Conservation (phyloP, 2,113 vertebrate genomes). For the Laticauda laticaudata region DNA sequence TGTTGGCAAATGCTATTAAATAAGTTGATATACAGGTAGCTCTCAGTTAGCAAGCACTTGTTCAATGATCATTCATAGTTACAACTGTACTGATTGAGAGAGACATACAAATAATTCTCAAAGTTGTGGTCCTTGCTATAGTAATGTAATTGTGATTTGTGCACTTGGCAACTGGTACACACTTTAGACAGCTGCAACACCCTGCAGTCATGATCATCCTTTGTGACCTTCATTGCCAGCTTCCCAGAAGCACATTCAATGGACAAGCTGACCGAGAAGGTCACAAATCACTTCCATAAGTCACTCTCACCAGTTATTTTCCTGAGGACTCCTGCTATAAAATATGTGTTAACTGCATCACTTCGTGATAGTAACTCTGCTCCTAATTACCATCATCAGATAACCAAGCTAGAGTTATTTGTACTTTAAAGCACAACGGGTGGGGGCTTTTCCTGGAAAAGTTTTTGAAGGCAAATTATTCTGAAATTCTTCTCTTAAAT, state of each 20-base stretch:
- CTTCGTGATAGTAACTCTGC: background rate
- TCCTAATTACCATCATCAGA: background rate
- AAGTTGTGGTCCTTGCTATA: background rate
- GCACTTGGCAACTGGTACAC: background rate
- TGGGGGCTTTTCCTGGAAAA: background rate
- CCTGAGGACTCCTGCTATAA: too few relatives aligned
- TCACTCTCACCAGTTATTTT: too few relatives aligned
- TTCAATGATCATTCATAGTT: background rate
- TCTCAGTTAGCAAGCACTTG: background rate
- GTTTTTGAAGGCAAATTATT: background rate
- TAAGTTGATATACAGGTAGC: background rate
- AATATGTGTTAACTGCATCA: too few relatives aligned
- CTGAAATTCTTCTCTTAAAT: background rate
- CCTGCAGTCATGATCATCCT: too few relatives aligned
- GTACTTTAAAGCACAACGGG: too few relatives aligned
- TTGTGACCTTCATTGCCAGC: too few relatives aligned
- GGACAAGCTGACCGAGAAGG: too few relatives aligned
- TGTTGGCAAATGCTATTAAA: background rate
- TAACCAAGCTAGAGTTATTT: background rate
- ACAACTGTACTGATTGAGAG: background rate
- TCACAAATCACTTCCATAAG: too few relatives aligned
- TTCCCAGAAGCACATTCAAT: too few relatives aligned
- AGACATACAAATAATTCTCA: background rate
- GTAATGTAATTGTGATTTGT: background rate
- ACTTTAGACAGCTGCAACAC: background rate